A percentile compares a stretch with the other conserved stretches of the same genome.
These are phyloP conservation scores for Heteromormyrus szaboi DNA, from an alignment of 2,797 vertebrate genomes.

Conservation along the genomic window DNA sequence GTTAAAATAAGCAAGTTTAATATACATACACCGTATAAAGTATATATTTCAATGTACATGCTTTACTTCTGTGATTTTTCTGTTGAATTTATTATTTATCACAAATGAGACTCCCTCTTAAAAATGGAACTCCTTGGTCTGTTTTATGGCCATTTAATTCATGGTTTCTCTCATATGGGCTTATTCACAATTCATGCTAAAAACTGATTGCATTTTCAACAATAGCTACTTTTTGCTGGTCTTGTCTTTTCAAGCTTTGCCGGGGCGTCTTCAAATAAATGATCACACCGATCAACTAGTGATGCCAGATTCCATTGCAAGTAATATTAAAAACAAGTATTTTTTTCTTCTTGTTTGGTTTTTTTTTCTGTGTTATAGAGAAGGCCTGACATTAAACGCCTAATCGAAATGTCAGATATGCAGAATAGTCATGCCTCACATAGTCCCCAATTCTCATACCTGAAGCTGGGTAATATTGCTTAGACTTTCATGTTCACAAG, in stretches of 20 bases:
- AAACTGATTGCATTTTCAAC: slow-evolving; percentile 12
- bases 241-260: not conserved
- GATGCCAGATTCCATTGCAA: not conserved
- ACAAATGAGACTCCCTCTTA: slow-evolving; percentile 37
- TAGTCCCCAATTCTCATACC: not conserved
- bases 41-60: not conserved
- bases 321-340: not conserved
- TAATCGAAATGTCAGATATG: not conserved
- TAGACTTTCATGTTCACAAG: not conserved
- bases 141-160: slow-evolving; percentile 36
- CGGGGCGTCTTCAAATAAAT: not conserved
- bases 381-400: not conserved
- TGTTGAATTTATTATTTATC: slow-evolving; percentile 6
- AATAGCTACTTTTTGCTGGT: not conserved
- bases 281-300: not conserved
- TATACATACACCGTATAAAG: not conserved
- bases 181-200: slow-evolving; percentile 42
- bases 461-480: not conserved
- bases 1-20: not conserved
- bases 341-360: not conserved
- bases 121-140: slow-evolving; percentile 39
- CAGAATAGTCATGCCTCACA: not conserved
- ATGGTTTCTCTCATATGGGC: slow-evolving; percentile 34
- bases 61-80: not conserved
- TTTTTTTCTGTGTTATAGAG: not conserved